Evolutionary conservation across 2,797 vertebrate genomes (phyloP).

Genomic region (Cuniculus paca): DNA sequence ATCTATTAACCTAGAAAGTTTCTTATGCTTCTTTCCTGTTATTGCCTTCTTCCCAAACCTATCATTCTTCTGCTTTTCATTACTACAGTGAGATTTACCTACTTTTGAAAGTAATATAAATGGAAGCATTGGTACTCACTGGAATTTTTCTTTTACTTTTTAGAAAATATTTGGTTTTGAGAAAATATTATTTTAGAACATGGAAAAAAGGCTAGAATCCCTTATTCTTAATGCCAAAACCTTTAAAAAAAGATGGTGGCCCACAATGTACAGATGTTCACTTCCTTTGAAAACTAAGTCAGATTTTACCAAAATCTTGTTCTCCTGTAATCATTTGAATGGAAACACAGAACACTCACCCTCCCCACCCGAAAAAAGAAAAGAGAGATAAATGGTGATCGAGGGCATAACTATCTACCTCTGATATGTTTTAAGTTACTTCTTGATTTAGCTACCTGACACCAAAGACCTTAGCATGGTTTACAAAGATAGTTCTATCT

Average conservation of each 20-base stretch:
- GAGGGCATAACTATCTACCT: not conserved
- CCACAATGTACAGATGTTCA: not conserved
- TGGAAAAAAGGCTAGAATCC: not conserved
- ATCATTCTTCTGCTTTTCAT: constrained; percentile 13
- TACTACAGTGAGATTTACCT: not conserved
- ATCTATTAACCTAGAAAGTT: not conserved
- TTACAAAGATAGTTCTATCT: not conserved
- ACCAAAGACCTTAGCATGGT: not conserved
- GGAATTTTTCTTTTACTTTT: not conserved
- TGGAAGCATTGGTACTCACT: not conserved
- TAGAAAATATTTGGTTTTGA: constrained; percentile 6
- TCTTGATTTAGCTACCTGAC: not conserved
- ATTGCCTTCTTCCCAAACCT: not conserved
- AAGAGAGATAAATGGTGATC: not conserved
- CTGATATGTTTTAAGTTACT: not conserved
- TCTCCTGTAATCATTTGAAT: not conserved
- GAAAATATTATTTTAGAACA: not conserved
- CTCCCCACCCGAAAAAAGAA: too few relatives aligned
- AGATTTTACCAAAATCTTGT: not conserved
- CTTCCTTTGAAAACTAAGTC: not conserved
- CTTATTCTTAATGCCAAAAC: not conserved
- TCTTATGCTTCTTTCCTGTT: not conserved
- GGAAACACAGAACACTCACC: not conserved
- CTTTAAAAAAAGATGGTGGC: not conserved
- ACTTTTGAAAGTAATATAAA: not conserved